Conservation (phyloP, 2,797 vertebrate genomes). For the Momotus momota region DNA sequence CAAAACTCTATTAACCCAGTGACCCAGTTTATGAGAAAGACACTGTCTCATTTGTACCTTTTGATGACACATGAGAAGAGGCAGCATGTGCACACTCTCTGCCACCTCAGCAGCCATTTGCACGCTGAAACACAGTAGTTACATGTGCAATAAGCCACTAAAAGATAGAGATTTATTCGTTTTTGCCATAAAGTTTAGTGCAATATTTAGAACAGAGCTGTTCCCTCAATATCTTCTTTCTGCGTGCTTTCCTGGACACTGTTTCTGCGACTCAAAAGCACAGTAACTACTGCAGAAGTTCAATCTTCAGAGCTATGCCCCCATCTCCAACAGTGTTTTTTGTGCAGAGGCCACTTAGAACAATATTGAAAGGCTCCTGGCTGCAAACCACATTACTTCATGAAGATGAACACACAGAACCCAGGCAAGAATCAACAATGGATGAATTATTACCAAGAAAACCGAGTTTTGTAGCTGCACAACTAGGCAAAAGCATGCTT, state of each 20-base stretch:
- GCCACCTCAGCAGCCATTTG: not conserved
- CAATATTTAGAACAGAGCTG: not conserved
- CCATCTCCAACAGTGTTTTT: not conserved
- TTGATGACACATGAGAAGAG: not conserved
- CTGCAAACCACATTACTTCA: not conserved
- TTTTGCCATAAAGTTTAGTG: not conserved
- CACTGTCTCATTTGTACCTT: not conserved
- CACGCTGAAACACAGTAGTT: not conserved
- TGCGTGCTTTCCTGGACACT: not conserved
- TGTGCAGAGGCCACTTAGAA: not conserved
- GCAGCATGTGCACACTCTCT: not conserved
- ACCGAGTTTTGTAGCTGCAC: not conserved
- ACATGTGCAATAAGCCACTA: not conserved
- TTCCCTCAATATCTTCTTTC: not conserved
- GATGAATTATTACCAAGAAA: not conserved
- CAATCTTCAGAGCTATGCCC: not conserved
- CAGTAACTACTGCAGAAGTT: not conserved
- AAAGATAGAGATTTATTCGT: not conserved
- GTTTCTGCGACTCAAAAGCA: not conserved
- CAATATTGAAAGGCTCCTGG: not conserved
- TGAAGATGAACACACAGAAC: not conserved
- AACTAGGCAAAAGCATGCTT: not conserved
- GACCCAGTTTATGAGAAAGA: not conserved
- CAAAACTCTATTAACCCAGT: slow-evolving; percentile 45
- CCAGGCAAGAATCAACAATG: not conserved